Evolutionary conservation across 2,113 vertebrate genomes (phyloP), one percentile per base, ranked within the genome.

Genomic region (Carassius auratus): DNA sequence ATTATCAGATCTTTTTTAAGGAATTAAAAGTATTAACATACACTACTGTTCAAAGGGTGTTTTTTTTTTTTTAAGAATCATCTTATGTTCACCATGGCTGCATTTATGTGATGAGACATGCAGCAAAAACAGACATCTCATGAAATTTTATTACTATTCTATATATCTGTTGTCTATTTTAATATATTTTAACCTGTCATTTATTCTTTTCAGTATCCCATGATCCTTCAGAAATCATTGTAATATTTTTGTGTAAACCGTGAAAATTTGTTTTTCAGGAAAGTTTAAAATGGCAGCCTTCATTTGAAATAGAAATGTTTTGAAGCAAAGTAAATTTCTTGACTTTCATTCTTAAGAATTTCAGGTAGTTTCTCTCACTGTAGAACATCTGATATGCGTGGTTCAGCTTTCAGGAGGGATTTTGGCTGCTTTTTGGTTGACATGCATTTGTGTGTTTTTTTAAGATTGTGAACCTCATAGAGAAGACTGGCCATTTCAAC

Each of bases 401-500:
- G 30, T 3, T 77, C 76, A 9, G n/a, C 10, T 77, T 23, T 64
- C 45, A n/a, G 33, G 17, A 38, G 13, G 19, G 64, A 68, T 19
- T 36, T 71, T 71, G 42, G 19, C 33, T 71, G 68, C 71, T 85
- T 23, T 82, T 6, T 68, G 38, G n/a, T 71, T 21, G 38, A 1
- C 12, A n/a, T 15, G 8, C 78, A 81, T 57, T 71, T 73, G 81
- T 57, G 3, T 74, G 7, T 1, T 42, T 8, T 36, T 50, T 7
- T 62, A 91, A 99, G 98, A 99, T 99, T 0, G 98, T 99, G 13
- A 99, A 99, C 92, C 95, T 99, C 84, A 99, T 99, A 0, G 98
- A 99, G 92, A 97, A 99, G 93, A 99, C 98, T 0, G 98, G 98
- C 84, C 97, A 99, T 94, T 99, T 99, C 91, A 99, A 99, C 0